Base-by-base conservation (phyloP, 2,888 invertebrate species). In the Onthophagus sagittarius region DNA sequence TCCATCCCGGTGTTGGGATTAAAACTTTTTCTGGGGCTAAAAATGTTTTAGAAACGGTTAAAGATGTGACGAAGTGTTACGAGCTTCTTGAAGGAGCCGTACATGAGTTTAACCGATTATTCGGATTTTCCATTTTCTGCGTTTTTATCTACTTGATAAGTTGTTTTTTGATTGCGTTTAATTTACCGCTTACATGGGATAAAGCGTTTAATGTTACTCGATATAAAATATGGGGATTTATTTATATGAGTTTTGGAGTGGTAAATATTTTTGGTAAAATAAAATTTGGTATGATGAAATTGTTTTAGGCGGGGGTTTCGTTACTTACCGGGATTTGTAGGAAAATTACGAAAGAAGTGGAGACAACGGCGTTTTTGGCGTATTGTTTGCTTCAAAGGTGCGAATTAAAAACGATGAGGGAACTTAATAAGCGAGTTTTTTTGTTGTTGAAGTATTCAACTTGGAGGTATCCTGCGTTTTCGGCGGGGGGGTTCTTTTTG, bases 101-200 rank as follows among this genome's bases (percentile, higher is more conserved):
- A 13, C 23, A 67, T n/a, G 23, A 23, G 23, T 31, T 67, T n/a
- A 67, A 67, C 31, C 23, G 31, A 31, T n/a, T 67, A 15, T 67
- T 67, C 9, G 67, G 67, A 6, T 23, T 31, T 6, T n/a, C 67
- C 7, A 31, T 67, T 9, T 67, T 67, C n/a, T 23, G 15, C 6
- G 23, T 67, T n/a, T 23, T 31, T n/a, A 15, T 67, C 2, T 67
- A 67, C 31, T 67, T 67, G n/a, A 31, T 67, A 5, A 32, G 31
- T 31, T 31, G 23, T 31, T 67, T 67, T 32, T 67, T 67, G 13
- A 67, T 67, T 6, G 67, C 67, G 15, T 15, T 67, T 23, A 67
- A 67, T 23, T n/a, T 67, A 9, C 67, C 67, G 7, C 31, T 67
- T n/a, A 67, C 67, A 2, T 67, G 67, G 67, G 9, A 15, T 67